Percentiles rank a stretch among this genome's conserved stretches.
Evolutionary conservation across 2,888 invertebrate genomes (phyloP).

Genomic region (Cetonia aurata): DNA sequence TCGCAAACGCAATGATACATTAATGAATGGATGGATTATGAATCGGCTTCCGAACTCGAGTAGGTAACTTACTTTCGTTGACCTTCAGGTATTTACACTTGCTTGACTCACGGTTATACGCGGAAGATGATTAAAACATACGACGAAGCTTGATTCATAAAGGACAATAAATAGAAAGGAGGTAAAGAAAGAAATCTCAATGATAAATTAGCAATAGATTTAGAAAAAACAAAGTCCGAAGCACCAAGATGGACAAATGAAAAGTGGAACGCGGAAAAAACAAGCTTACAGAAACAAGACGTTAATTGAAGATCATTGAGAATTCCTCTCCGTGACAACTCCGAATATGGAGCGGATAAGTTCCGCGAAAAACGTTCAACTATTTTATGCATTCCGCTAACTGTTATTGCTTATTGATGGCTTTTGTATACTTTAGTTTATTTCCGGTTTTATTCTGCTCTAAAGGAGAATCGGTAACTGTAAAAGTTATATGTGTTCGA

Average conservation of each 20-base stretch:
- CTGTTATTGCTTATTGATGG: constrained; percentile 34
- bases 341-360: constrained; percentile 25
- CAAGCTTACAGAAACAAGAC: not conserved
- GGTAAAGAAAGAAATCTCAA: constrained; percentile 18
- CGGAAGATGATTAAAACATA: constrained; percentile 41
- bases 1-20: not conserved
- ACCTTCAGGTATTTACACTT: constrained; percentile 29
- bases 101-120: constrained; percentile 37
- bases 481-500: constrained; percentile 23
- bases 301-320: constrained; percentile 17
- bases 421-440: constrained; percentile 21
- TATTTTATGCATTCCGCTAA: constrained; percentile 22
- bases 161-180: not conserved
- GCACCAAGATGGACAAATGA: not conserved
- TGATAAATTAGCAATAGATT: not conserved
- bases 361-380: constrained; percentile 31
- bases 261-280: not conserved
- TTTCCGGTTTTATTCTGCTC: constrained; percentile 37
- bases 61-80: constrained; percentile 31
- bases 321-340: constrained; percentile 22
- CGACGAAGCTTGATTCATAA: constrained; percentile 34
- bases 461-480: constrained; percentile 32
- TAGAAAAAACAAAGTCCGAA: constrained; percentile 7
- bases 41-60: constrained; percentile 9
- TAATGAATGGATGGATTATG: constrained; percentile 30